phyloP scores from a whole-genome alignment of 1,140 invertebrate species.

The Monomorium pharaonis region DNA sequence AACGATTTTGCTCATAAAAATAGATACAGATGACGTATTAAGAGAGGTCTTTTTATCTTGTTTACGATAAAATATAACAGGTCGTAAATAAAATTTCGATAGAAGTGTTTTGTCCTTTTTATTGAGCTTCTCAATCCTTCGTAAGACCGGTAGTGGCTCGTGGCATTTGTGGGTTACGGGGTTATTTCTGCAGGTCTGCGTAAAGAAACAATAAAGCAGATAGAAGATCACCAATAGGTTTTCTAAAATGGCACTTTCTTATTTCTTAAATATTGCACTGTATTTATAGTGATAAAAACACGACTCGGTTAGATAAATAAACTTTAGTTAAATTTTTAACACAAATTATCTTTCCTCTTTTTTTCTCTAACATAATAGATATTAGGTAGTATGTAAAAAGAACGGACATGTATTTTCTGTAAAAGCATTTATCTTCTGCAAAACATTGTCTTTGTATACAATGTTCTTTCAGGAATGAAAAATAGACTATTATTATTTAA shows the following conservation, averaged over 20 bases:
- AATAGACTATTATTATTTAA: background rate
- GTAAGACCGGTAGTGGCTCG: background rate
- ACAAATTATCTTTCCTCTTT: too few species aligned
- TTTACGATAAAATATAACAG: background rate
- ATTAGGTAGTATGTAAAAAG: too few species aligned
- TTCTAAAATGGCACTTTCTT: too few species aligned
- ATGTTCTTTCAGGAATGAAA: background rate
- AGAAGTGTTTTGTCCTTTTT: slow-evolving; percentile 7
- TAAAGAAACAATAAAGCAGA: background rate
- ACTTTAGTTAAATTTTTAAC: too few species aligned
- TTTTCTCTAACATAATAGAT: too few species aligned
- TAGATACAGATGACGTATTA: background rate
- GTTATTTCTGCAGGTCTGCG: background rate
- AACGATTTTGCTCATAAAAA: background rate
- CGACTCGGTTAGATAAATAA: too few species aligned
- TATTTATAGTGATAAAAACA: too few species aligned
- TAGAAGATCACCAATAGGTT: background rate
- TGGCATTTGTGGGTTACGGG: slow-evolving; percentile 10
- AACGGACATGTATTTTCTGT: too few species aligned
- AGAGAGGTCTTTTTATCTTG: background rate
- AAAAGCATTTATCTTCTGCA: background rate
- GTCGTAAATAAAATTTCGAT: background rate
- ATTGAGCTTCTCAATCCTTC: background rate
- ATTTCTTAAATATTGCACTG: too few species aligned
- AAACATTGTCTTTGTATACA: background rate